Base-by-base conservation (phyloP, 2,797 vertebrate genomes). In the Bradypodion ventrale region DNA sequence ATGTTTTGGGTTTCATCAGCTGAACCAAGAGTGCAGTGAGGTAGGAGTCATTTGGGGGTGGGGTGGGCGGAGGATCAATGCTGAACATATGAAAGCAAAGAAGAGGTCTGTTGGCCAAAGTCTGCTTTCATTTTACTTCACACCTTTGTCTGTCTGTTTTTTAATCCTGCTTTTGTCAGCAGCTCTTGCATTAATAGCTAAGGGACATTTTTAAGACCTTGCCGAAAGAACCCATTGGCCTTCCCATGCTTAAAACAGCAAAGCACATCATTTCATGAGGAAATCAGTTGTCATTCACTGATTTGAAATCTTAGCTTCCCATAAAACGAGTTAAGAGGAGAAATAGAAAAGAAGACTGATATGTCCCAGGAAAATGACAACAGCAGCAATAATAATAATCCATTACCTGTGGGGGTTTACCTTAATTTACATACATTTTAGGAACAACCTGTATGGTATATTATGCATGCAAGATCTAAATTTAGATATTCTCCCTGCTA, bases 211-310 rank as follows among this genome's bases (percentile, higher is more conserved):
- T n/a, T n/a, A 66, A 0, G 65, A 19, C 56, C 69, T 62, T 74
- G 23, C 77, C 88, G 66, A 40, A 75, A 73, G 2, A 60, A 80
- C 83, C 83, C 40, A 25, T 29, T 23, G 44, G 70, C 32, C 9
- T 37, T 46, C n/a, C 52, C 21, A 63, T 40, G 29, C 0, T 0
- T 52, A 19, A 23, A 65, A 74, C 40, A 19, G 25, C 0, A 0
- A 42, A 49, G 46, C 13, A 40, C 35, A 56, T 9, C 49, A 9
- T 44, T 75, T 21, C 37, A 74, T 0, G 0, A 5, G 52, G 70
- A 82, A 73, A 77, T 23, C 49, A 87, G 21, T 7, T 84, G 60
- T 19, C 10, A 2, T 83, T 27, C 19, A 12, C 23, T 21, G 0
- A 3, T 7, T 56, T 74, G 74, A 73, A 56, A 10, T 80, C 62